Conservation (phyloP, 2,113 vertebrate genomes). For the Osmerus eperlanus region DNA sequence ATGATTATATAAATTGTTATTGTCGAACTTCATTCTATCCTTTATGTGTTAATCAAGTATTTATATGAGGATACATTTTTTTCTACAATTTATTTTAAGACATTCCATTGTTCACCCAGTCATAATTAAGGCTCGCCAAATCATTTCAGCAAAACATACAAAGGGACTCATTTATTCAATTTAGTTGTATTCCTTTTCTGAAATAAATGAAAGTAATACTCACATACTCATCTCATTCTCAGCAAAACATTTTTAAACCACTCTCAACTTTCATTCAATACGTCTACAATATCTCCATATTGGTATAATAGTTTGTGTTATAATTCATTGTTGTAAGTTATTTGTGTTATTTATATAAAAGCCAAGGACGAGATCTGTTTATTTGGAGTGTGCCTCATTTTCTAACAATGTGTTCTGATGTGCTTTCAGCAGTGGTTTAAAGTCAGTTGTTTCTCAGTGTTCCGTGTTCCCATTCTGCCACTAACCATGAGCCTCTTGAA, state of each 20-base stretch:
- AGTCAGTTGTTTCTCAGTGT: not conserved
- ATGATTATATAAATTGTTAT: constrained; percentile 18
- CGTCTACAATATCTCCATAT: constrained; percentile 79
- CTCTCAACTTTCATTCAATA: constrained; percentile 59
- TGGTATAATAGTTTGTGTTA: constrained; percentile 77
- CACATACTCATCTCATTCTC: constrained; percentile 25
- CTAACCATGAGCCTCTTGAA: not conserved
- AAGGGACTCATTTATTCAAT: constrained; percentile 8
- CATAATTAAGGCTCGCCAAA: constrained; percentile 10
- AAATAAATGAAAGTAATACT: not conserved
- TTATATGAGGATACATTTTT: constrained; percentile 31
- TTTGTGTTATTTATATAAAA: constrained; percentile 87
- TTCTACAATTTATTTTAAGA: constrained; percentile 17
- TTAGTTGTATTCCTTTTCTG: constrained; percentile 54
- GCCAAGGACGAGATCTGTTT: constrained; percentile 72
- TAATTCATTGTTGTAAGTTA: constrained; percentile 83
- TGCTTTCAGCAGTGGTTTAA: not conserved
- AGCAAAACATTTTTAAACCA: not conserved
- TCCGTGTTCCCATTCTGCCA: not conserved
- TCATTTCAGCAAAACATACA: constrained; percentile 8
- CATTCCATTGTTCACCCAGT: constrained; percentile 21
- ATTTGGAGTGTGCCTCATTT: constrained; percentile 80
- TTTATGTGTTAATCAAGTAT: constrained; percentile 7
- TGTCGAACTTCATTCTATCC: not conserved
- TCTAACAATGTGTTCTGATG: constrained; percentile 22